These are phyloP conservation scores for Motacilla alba DNA, from an alignment of 2,113 vertebrate genomes.

Conservation along the genomic window DNA sequence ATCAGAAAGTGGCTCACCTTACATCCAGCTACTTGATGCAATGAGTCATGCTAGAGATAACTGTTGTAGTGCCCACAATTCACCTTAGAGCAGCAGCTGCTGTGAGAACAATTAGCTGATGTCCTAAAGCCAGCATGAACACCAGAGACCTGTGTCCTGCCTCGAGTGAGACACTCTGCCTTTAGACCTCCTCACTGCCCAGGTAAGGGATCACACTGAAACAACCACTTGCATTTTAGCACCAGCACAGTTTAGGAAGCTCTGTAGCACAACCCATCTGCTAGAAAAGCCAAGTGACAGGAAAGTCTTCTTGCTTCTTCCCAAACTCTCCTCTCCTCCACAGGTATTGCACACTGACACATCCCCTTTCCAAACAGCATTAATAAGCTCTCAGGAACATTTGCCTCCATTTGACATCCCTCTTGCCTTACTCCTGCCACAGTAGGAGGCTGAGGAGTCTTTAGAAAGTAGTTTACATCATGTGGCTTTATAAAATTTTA, in stretches of 20 bases:
- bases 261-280: background rate
- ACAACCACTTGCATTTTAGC: background rate
- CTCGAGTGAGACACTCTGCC: background rate
- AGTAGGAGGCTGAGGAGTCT: background rate
- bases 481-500: background rate
- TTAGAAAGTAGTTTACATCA: background rate
- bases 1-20: background rate
- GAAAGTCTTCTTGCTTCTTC: background rate
- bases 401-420: background rate
- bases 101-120: background rate
- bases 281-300: background rate
- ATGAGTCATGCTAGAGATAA: background rate
- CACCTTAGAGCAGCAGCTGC: background rate
- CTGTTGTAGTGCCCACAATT: background rate
- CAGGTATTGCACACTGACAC: background rate
- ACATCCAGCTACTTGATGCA: background rate
- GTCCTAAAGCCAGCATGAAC: fast-evolving
- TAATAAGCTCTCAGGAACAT: background rate
- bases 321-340: background rate
- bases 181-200: background rate
- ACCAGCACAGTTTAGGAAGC: background rate
- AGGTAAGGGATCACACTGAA: background rate
- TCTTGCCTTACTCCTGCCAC: background rate
- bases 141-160: background rate
- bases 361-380: background rate